Evolutionary conservation across 2,797 vertebrate species (phyloP).

Genomic region (Okamejei kenojei): DNA sequence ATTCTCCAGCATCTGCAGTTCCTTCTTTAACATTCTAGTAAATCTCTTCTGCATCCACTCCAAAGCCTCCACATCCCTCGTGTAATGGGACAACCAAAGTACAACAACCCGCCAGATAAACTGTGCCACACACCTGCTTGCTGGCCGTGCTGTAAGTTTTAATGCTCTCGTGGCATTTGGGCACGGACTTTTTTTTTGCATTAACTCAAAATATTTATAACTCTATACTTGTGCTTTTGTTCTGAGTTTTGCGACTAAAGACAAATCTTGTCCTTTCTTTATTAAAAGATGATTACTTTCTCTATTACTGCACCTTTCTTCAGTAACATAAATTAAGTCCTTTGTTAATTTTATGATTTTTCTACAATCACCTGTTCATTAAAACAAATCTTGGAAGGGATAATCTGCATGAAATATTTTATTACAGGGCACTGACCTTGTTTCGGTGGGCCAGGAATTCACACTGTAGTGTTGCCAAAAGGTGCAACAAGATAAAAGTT

Average conservation of each 20-base stretch:
- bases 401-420: neutral
- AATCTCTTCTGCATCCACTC: too few species aligned
- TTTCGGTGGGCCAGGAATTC: neutral
- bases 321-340: too few species aligned
- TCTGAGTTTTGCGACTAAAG: neutral
- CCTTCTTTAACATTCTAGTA: too few species aligned
- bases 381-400: neutral
- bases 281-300: neutral
- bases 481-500: too few species aligned
- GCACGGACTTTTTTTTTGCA: neutral
- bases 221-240: neutral
- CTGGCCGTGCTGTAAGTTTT: neutral
- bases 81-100: neutral
- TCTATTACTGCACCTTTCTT: too few species aligned
- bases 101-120: neutral
- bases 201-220: too few species aligned
- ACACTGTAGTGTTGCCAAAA: too few species aligned
- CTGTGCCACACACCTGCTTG: neutral
- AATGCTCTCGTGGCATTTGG: neutral
- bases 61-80: too few species aligned
- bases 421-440: neutral
- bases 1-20: too few species aligned
- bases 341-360: neutral
- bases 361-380: neutral
- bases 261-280: neutral